phyloP scores from a whole-genome alignment of 1,140 invertebrate species.

The Delia radicum region DNA sequence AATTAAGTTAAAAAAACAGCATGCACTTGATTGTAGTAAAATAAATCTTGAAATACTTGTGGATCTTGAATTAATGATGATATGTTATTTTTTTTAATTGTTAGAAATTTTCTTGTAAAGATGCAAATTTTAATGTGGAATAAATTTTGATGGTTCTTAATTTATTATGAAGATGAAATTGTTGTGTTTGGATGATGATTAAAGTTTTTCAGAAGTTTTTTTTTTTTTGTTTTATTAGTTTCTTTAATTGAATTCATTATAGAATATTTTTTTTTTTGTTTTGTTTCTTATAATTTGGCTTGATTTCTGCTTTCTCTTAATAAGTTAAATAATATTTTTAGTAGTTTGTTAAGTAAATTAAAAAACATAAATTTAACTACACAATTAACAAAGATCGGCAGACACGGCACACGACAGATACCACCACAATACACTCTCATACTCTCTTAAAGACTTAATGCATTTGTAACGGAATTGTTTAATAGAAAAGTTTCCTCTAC shows the following conservation, averaged over 20 bases:
- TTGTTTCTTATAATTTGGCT: neutral
- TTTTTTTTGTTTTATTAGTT: neutral
- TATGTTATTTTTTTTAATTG: too few relatives aligned
- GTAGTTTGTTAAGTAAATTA: conserved; percentile 6
- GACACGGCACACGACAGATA: neutral
- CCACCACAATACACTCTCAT: conserved; percentile 7
- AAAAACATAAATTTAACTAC: conserved; percentile 11
- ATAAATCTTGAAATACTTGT: too few relatives aligned
- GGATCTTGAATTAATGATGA: too few relatives aligned
- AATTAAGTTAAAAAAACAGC: too few relatives aligned
- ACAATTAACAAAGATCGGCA: conserved; percentile 12
- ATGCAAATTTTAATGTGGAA: too few relatives aligned
- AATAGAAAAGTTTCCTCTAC: neutral
- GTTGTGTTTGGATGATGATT: too few relatives aligned
- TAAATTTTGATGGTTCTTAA: too few relatives aligned
- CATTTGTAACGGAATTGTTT: conserved; percentile 3
- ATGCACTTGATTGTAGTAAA: too few relatives aligned
- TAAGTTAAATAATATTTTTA: neutral
- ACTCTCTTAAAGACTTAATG: conserved; percentile 11
- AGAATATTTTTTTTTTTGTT: neutral
- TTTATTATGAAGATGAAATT: too few relatives aligned
- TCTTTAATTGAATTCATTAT: neutral
- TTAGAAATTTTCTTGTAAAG: too few relatives aligned
- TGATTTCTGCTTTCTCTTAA: neutral
- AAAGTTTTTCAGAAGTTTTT: too few relatives aligned